Percentiles rank a stretch among this genome's conserved stretches.
Conservation (phyloP, 1,140 invertebrate genomes). For the Monochamus saltuarius region DNA sequence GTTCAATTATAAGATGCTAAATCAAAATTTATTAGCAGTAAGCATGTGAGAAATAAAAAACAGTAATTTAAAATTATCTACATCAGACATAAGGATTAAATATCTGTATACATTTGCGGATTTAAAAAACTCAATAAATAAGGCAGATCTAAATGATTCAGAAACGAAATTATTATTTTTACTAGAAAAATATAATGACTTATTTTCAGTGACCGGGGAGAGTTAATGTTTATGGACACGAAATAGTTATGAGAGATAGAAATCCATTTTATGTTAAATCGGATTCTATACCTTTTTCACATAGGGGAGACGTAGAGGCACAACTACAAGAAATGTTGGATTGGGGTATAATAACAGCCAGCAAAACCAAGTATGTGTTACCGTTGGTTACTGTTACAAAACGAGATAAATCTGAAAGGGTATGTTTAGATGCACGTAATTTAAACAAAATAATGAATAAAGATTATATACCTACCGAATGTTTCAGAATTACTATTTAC, state of each 20-base stretch:
- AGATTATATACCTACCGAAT: no score
- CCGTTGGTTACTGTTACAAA: no score
- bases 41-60: background rate
- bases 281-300: background rate
- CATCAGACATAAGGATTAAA: no score
- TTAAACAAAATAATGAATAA: no score
- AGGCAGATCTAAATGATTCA: background rate
- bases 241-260: background rate
- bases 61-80: background rate
- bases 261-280: background rate
- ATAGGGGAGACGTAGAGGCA: background rate
- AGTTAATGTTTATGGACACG: background rate
- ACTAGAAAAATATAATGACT: background rate
- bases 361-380: background rate
- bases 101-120: background rate
- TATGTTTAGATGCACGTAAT: no score
- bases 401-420: no score
- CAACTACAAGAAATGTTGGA: background rate
- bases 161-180: background rate
- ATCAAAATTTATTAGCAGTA: background rate
- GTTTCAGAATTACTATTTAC: background rate
- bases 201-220: no score
- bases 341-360: background rate
- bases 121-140: background rate
- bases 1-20: background rate